These are phyloP conservation scores for Sciurus niger DNA, from an alignment of 2,113 vertebrate species.

Conservation along the genomic window DNA sequence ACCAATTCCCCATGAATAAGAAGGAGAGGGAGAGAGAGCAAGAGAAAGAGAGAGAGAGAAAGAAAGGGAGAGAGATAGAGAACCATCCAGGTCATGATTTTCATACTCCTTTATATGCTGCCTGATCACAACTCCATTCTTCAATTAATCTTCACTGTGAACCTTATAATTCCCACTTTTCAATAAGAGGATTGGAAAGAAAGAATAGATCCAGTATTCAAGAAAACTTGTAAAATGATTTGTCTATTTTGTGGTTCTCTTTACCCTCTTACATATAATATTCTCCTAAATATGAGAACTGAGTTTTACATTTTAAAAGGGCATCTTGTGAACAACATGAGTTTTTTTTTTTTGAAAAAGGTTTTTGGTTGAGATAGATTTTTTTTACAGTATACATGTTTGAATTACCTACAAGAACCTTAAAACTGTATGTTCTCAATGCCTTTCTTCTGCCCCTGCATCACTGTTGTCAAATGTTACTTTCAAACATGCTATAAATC, in stretches of 20 bases:
- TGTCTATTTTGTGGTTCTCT: neutral
- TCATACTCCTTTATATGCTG: neutral
- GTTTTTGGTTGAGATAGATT: neutral
- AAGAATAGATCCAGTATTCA: neutral
- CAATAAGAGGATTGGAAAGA: neutral
- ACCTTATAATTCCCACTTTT: neutral
- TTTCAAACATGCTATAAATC: neutral
- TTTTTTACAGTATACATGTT: neutral
- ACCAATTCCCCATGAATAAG: neutral
- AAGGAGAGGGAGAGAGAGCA: neutral
- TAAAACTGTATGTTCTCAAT: neutral
- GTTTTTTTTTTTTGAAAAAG: neutral
- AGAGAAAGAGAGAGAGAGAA: neutral
- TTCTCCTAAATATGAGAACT: neutral
- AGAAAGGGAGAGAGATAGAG: neutral
- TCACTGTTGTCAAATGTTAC: neutral
- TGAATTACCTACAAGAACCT: neutral
- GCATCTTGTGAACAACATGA: neutral
- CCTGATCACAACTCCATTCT: neutral
- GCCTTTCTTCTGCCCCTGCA: neutral
- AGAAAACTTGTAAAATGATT: neutral
- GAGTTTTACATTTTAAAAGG: neutral
- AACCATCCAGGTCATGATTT: neutral
- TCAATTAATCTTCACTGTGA: neutral
- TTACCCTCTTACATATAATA: neutral